A percentile compares a stretch with the other conserved stretches of the same genome.
phyloP scores from a whole-genome alignment of 2,797 vertebrate genomes.

The Darevskia nairensis region DNA sequence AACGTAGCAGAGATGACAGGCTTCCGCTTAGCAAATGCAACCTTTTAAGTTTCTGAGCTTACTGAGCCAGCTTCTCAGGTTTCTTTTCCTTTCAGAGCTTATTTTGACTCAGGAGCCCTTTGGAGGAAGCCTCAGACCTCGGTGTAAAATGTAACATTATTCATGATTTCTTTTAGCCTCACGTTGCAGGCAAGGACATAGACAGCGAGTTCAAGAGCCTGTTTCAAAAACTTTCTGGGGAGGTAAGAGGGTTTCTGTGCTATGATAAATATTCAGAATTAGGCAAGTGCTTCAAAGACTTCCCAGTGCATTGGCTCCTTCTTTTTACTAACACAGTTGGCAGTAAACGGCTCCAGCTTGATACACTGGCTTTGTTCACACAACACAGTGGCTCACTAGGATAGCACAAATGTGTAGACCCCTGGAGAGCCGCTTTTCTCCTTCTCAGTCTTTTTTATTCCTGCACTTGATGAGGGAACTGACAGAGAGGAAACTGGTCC shows the following conservation, averaged over 20 bases:
- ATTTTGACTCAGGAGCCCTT: slow-evolving; percentile 4
- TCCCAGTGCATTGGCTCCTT: slow-evolving; percentile 19
- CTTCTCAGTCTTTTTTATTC: no score
- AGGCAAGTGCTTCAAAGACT: slow-evolving; percentile 49
- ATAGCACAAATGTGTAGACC: no score
- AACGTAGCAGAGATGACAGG: not conserved
- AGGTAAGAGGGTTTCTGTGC: slow-evolving; percentile 71
- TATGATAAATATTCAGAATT: slow-evolving; percentile 33
- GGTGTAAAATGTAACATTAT: slow-evolving; percentile 36
- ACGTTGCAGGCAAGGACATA: slow-evolving; percentile 74
- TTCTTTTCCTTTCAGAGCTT: slow-evolving; percentile 27
- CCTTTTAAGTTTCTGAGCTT: not conserved
- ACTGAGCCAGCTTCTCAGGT: not conserved
- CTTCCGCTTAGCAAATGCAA: not conserved
- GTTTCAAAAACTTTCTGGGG: slow-evolving; percentile 84
- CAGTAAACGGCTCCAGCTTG: slow-evolving; percentile 19
- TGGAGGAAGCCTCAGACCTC: slow-evolving; percentile 14
- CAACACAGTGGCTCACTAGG: no score
- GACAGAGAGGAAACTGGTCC: no score
- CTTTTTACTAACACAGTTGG: slow-evolving; percentile 54
- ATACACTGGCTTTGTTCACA: slow-evolving; percentile 18
- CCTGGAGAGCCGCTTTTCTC: no score
- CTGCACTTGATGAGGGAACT: no score
- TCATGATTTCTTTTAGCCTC: slow-evolving; percentile 76
- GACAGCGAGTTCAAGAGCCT: slow-evolving; percentile 81